Base-by-base conservation (phyloP, 2,797 vertebrate species). In the Enteromius treurensis region DNA sequence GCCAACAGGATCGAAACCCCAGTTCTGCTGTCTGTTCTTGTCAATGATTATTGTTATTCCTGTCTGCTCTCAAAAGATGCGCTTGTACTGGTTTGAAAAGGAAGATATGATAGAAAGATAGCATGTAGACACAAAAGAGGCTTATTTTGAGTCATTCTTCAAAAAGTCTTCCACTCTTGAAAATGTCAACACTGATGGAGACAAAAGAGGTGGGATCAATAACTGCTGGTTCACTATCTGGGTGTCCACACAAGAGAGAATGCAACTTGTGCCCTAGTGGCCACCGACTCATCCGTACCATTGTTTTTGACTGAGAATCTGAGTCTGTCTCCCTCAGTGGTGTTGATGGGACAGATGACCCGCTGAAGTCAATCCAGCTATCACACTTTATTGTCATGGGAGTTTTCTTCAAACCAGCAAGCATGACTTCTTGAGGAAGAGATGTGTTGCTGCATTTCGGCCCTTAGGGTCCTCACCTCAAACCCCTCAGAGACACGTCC, bases 381-480 rank as follows among this genome's bases (percentile, higher is more conserved):
- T 67, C 85, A 83, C 80, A 86, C 71, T 84, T 84, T 74, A 85
- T 88, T 86, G 86, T 88, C 84, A 81, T 58, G 71, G 64, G 69
- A 83, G 84, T 77, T 75, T 73, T 82, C 70, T 79, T 64, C 71
- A 77, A 79, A 81, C 62, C 70, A 40, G 58, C 19, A 65, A 84
- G 85, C 81, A 80, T 74, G 86, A 86, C 85, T 85, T 90, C 77
- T 80, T 81, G 84, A 85, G 77, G 83, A 47, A 69, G 77, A 77
- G 78, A 86, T 67, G 75, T 83, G 80, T 69, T 83, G 73, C 74
- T 34, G 26, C 62, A 65, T 64, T 82, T 83, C 78, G 26, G 47
- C 49, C 69, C 85, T 32, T 58, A 4, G 84, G 80, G 81, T 58
- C 86, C 75, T 79, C 60, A 79, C 74, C 78, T 45, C 42, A 86